Percentiles rank a stretch among this genome's conserved stretches.
These are phyloP conservation scores for Oryzias curvinotus DNA, from an alignment of 2,113 vertebrate genomes.

Conservation along the genomic window DNA sequence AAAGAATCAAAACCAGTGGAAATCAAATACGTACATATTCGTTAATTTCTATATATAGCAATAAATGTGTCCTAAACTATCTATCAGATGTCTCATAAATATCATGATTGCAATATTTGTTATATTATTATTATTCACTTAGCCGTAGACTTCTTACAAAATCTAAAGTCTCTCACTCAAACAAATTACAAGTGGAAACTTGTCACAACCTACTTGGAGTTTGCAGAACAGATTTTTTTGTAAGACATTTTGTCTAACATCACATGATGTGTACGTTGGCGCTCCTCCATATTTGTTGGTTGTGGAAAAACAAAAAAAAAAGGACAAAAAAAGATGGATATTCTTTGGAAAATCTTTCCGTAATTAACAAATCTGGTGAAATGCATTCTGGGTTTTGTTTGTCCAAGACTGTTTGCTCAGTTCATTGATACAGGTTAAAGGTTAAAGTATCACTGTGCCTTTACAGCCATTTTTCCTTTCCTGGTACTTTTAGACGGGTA, in stretches of 20 bases:
- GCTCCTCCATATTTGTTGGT: neutral
- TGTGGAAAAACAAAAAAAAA: constrained; percentile 20
- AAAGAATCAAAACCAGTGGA: too few relatives aligned
- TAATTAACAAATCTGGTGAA: constrained; percentile 21
- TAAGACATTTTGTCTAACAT: constrained; percentile 13
- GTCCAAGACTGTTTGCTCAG: constrained; percentile 39
- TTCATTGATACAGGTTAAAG: constrained; percentile 48
- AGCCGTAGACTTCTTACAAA: neutral
- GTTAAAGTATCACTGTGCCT: constrained; percentile 37
- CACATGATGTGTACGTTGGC: neutral
- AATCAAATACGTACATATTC: neutral
- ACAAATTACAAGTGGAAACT: constrained; percentile 35
- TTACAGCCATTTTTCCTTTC: constrained; percentile 31
- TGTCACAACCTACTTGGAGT: constrained; percentile 17
- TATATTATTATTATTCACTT: neutral
- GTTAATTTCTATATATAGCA: neutral
- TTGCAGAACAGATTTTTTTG: constrained; percentile 9
- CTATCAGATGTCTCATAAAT: neutral
- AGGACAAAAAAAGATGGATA: constrained; percentile 15
- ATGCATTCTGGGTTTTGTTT: constrained; percentile 45
- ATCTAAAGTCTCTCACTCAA: constrained; percentile 28
- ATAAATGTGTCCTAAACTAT: neutral
- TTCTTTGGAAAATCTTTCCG: constrained; percentile 8
- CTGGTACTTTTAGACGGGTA: constrained; percentile 33
- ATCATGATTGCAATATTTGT: neutral